Conservation (phyloP, 2,113 vertebrate genomes). For the Sarotherodon lohbergeri region DNA sequence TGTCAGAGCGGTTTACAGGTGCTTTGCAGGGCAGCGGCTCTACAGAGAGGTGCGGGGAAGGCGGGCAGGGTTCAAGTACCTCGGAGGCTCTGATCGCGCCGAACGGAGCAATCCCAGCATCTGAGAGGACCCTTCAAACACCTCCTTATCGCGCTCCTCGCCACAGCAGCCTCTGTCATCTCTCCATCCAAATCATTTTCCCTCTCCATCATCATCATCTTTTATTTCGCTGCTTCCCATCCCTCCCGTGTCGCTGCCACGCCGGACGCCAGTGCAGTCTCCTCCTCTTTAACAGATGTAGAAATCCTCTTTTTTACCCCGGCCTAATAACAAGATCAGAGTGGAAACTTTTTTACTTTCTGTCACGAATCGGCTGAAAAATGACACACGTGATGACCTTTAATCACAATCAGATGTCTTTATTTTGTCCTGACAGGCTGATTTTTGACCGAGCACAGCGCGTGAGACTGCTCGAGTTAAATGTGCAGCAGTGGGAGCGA, state of each 20-base stretch:
- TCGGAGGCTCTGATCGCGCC: too few relatives aligned
- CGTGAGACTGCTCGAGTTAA: conserved; percentile 18
- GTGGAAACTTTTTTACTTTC: not conserved
- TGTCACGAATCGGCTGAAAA: not conserved
- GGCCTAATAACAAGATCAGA: not conserved
- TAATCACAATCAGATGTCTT: not conserved
- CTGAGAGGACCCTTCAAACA: conserved; percentile 51
- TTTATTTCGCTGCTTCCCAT: not conserved
- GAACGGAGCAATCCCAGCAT: conserved; percentile 40
- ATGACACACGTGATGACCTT: not conserved
- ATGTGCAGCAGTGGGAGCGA: conserved; percentile 41
- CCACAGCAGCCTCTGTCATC: conserved; percentile 16
- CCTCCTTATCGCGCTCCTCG: conserved; percentile 42
- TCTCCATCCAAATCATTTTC: not conserved
- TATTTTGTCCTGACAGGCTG: not conserved
- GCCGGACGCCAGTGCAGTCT: not conserved
- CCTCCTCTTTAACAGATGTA: not conserved
- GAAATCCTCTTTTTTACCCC: not conserved
- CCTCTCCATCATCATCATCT: not conserved
- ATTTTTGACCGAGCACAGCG: not conserved
- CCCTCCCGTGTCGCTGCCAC: not conserved
- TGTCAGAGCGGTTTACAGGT: too few relatives aligned
- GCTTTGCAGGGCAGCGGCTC: too few relatives aligned
- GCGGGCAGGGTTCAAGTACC: too few relatives aligned
- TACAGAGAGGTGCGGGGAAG: too few relatives aligned